Evolutionary conservation across 2,113 vertebrate genomes (phyloP), one percentile per base, ranked within the genome.

Genomic region (Picathartes gymnocephalus): DNA sequence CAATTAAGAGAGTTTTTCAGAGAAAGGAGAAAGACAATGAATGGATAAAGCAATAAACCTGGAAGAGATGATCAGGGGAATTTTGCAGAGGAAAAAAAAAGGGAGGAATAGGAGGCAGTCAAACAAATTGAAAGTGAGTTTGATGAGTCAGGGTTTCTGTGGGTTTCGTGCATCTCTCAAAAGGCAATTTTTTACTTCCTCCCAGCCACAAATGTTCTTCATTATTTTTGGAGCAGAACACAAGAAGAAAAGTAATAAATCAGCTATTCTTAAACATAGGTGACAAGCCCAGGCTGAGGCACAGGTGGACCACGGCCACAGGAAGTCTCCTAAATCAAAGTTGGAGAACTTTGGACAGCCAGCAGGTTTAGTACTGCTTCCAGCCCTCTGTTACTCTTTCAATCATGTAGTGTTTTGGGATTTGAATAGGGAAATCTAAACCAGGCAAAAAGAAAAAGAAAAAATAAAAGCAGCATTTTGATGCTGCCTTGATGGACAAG

Each of bases 101-200:
- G 0, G 3, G 7, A 65, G 11, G 78, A 6, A 40, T 3, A 15
- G 18, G 22, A 86, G 73, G 37, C 69, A 91, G 73, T 31, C 89
- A 82, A 92, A 47, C 35, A 89, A 84, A 93, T 65, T 69, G 53
- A 81, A 91, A 95, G 73, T 40, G 45, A 91, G 28, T 92, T 93
- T 85, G 54, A 94, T 90, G 92, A 92, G 48, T 96, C 89, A 94
- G 81, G 91, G 58, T 90, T 95, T 94, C 91, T 97, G 88, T 74
- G 94, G 91, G 35, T 90, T 95, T 91, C 53, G 87, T 92, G 39
- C 51, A 53, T 60, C 44, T 90, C 69, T 57, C 83, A 74, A 89
- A 96, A 60, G 61, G n/a, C 77, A 45, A 45, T 83, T 92, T 93
- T 92, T 65, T 42, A 60, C 73, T 93, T 89, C 65, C 53, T 94